Base-by-base conservation (phyloP, 2,113 vertebrate species). In the Triplophysa rosa region DNA sequence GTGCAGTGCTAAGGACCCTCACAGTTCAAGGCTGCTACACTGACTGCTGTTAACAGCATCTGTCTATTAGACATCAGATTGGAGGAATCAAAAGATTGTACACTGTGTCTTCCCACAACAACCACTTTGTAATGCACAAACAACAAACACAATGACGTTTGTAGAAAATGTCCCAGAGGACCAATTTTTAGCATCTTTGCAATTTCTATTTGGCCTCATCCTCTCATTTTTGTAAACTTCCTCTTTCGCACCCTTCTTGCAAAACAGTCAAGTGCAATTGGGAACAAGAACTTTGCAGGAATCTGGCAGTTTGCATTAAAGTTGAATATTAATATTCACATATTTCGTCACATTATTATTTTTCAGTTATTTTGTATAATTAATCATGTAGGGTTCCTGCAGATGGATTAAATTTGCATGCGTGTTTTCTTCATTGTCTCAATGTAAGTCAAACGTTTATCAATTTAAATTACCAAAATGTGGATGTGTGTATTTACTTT, bases 141-240 rank as follows among this genome's bases (percentile, higher is more conserved):
- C 21, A 52, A 17, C 61, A 23, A 52, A 17, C 61, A 23, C 37
- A 42, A 58, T 65, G 21, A 85, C 82, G 67, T 58, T 75, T 26
- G 42, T 70, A 26, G 65, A 82, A 79, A 33, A 68, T n/a, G 67
- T 42, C 80, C 58, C n/a, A n/a, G 81, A 8, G 59, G 81, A 29
- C 83, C 65, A 76, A 47, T 78, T 87, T 88, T 86, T 65, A 80
- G 81, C 80, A 72, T 86, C 73, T 66, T 80, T 79, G 83, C 84
- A 85, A 66, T 87, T 90, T 89, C 74, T 56, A 80, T 82, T 80
- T 70, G 61, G 4, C 83, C 10, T 19, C 56, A 26, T 87, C 66
- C 56, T 72, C 49, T 83, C 69, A 14, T 37, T 17, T 54, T 78
- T 42, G n/a, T 33, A 23, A 71, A 72, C 83, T 87, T 77, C 82